A percentile compares a stretch with the other conserved stretches of the same genome.
Conservation (phyloP, 2,113 vertebrate species). For the Apus apus region DNA sequence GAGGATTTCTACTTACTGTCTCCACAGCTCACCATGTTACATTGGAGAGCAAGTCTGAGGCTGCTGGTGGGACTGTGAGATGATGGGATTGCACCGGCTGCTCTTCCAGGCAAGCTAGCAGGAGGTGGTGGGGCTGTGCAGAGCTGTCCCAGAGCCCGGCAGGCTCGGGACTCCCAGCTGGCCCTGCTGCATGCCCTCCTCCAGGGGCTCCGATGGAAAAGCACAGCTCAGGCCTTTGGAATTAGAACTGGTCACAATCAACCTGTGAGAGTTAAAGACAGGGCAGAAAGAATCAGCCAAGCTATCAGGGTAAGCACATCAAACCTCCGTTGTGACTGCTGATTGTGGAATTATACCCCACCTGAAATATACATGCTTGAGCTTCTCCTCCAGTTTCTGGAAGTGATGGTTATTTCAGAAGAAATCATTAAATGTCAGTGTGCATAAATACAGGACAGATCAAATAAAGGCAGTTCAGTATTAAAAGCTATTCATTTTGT, state of each 20-base stretch:
- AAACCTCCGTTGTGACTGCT: background rate
- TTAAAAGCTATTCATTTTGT: constrained; percentile 72
- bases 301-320: background rate
- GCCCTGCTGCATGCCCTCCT: rapidly evolving
- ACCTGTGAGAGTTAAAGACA: background rate
- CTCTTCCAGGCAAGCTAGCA: background rate
- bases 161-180: background rate
- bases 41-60: background rate
- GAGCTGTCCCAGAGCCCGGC: rapidly evolving
- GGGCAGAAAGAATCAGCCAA: background rate
- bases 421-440: constrained; percentile 64
- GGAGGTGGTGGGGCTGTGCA: background rate
- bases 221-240: background rate
- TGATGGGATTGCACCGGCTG: background rate
- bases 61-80: background rate
- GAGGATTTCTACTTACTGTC: background rate
- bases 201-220: background rate
- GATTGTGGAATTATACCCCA: background rate
- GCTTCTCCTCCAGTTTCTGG: constrained; percentile 20
- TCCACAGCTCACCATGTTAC: background rate
- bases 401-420: constrained; percentile 59
- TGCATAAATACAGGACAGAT: constrained; percentile 59
- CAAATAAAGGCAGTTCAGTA: constrained; percentile 65
- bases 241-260: background rate
- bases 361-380: constrained; percentile 1